These are phyloP conservation scores for Morone saxatilis DNA, from an alignment of 2,113 vertebrate species.

Conservation along the genomic window DNA sequence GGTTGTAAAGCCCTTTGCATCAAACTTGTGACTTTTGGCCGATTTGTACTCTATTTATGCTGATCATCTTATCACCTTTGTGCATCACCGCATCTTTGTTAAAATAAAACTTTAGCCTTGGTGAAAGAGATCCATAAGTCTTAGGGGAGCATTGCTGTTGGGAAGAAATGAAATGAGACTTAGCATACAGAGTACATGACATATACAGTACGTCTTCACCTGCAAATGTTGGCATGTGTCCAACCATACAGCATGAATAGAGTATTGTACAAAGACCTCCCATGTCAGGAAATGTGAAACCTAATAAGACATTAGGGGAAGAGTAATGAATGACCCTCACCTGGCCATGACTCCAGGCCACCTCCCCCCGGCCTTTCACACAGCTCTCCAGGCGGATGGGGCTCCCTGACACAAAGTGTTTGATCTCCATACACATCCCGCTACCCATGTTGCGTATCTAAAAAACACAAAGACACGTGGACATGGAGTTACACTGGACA, in stretches of 20 bases:
- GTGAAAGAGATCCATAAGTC: no score
- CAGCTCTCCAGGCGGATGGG: slow-evolving; percentile 91
- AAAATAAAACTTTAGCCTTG: neutral
- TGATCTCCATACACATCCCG: slow-evolving; percentile 91
- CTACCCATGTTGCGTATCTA: slow-evolving; percentile 91
- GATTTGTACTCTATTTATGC: neutral
- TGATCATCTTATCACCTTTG: no score
- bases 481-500: neutral
- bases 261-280: neutral
- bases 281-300: neutral
- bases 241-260: neutral
- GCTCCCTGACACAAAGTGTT: slow-evolving; percentile 91
- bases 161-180: no score
- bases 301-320: neutral
- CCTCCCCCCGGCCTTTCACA: slow-evolving; percentile 88
- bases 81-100: no score
- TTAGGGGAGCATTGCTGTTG: no score
- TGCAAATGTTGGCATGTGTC: neutral
- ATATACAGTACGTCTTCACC: no score
- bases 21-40: neutral
- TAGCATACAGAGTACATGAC: no score
- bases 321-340: slow-evolving; percentile 72
- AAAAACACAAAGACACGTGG: slow-evolving; percentile 18
- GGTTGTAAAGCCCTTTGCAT: no score
- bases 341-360: slow-evolving; percentile 93